Evolutionary conservation across 2,113 vertebrate species (phyloP), one percentile per base, ranked within the genome.

Genomic region (Corythornis madagascariensis): DNA sequence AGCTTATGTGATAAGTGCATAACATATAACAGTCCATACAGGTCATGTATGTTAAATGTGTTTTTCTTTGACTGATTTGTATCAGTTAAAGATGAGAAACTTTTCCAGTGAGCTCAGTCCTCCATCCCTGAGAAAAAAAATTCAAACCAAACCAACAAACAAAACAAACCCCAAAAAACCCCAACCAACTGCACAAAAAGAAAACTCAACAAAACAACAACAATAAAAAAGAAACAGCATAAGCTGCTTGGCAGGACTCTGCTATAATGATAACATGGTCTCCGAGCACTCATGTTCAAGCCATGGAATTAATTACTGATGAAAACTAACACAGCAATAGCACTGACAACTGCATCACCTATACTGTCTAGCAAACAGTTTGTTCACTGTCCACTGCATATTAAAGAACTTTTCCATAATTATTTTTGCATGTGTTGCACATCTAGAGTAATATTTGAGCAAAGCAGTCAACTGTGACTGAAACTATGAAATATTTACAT

Each of bases 171-270:
- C 15, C 38, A 38, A 38, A 63, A 63, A 11, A 25, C n/a, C 53
- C 52, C 25, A 53, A 25, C 13, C 45, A 45, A 38, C 38, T 38
- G 38, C 45, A 45, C 45, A 45, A 19, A 45, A 18, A 45, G 18
- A 47, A 83, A 63, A 38, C 38, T 38, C 55, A 65, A 65, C 59
- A 65, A 25, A 38, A 61, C 29, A 57, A 33, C 29, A 57, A 57
- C 19, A 40, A 65, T 15, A 88, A 73, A 2, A 69, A 88, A 94
- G 56, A 75, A 88, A 45, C 72, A 83, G 91, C 91, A 94, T 52
- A 86, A 95, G 89, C 91, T 95, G 91, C 91, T 93, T 93, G 91
- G 96, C 94, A 94, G 66, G 76, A 25, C 50, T 86, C 67, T 86
- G 59, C 75, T 71, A 72, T 83, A 86, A 89, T n/a, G 69, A 71